Base-by-base conservation (phyloP, 2,797 vertebrate species). In the Hyperoplus immaculatus region DNA sequence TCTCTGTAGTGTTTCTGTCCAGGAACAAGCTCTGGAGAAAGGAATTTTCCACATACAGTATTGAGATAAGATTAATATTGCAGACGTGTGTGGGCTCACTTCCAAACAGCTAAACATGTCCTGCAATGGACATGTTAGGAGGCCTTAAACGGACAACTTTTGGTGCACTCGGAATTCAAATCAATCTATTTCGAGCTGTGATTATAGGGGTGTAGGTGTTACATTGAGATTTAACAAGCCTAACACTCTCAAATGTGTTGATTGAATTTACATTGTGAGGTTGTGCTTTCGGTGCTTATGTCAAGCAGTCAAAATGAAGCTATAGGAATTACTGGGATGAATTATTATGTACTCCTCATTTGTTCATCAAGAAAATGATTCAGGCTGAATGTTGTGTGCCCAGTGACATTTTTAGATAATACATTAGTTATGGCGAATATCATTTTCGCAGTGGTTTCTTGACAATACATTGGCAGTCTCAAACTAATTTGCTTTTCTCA, bases 401-500 rank as follows among this genome's bases (percentile, higher is more conserved):
- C 38, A 29, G 67, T 69, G 49, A 61, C 39, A 50, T 62, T 67
- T 67, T 59, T 36, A n/a, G 13, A 50, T 53, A 36, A 53, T 47
- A 56, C 74, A 76, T 68, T 74, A 77, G 53, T 71, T 29, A 72
- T 69, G 64, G 55, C 64, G 0, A 82, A 75, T 69, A 73, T n/a
- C 6, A 69, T 29, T 67, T 83, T 79, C 69, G 65, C 72, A 78
- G 50, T 66, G 29, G 18, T 61, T 69, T 80, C 74, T 68, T 78
- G 55, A 77, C 78, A 76, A 46, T 80, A 67, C 74, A 68, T 69
- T 62, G 1, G 7, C 50, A 39, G 67, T 38, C 50, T 86, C 76
- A 70, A 67, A 67, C 71, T 77, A 73, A 88, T 87, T 90, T 51
- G 54, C 78, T 75, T 72, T 73, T 73, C 54, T 75, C 78, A 87